Evolutionary conservation across 2,113 vertebrate genomes (phyloP).

Genomic region (Chloropsis hardwickii): DNA sequence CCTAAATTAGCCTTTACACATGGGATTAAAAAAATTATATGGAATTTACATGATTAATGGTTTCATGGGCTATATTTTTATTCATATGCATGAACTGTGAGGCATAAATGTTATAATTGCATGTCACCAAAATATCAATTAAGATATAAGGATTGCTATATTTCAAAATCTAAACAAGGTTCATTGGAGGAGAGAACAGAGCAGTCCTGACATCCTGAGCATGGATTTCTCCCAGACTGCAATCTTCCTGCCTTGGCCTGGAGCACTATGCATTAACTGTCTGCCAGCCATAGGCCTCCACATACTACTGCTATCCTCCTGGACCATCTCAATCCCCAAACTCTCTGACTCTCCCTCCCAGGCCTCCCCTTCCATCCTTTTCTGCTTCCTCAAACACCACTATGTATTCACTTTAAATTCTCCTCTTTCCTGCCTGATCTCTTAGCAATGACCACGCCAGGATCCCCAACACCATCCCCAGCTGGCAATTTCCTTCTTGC

Average conservation of each 20-base stretch:
- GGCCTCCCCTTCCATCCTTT: not conserved
- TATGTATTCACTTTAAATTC: not conserved
- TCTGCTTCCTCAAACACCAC: not conserved
- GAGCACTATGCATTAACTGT: not conserved
- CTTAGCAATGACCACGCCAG: not conserved
- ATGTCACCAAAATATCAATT: not conserved
- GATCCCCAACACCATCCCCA: not conserved
- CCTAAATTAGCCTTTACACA: not conserved
- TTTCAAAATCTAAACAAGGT: not conserved
- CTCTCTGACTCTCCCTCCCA: not conserved
- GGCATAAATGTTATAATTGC: not conserved
- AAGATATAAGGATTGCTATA: not conserved
- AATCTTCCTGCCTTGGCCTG: not conserved
- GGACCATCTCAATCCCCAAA: not conserved
- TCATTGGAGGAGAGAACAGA: not conserved
- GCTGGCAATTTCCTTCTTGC: fast-evolving
- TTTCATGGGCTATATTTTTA: not conserved
- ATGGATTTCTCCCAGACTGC: not conserved
- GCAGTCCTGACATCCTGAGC: not conserved
- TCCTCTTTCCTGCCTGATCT: not conserved
- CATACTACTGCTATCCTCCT: not conserved
- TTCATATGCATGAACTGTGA: not conserved
- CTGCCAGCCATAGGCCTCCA: not conserved
- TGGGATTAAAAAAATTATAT: not conserved
- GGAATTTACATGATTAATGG: not conserved